Base-by-base conservation (phyloP, 2,113 vertebrate species). In the Sardina pilchardus region DNA sequence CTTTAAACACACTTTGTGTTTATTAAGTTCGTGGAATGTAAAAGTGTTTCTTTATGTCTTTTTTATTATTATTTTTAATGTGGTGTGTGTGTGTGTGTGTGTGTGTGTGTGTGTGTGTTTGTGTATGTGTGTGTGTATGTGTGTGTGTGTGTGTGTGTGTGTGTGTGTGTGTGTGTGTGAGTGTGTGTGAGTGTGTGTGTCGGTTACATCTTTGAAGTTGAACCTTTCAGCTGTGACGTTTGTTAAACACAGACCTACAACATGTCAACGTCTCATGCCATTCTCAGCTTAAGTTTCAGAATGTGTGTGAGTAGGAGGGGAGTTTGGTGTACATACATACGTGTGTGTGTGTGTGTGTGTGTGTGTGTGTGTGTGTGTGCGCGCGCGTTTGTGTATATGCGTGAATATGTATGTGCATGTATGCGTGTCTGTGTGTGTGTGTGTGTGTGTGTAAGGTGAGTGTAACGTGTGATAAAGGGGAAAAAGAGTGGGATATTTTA, bases 341-440 rank as follows among this genome's bases (percentile, higher is more conserved):
- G 63, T 88, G 45, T 88, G 85, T 90, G 82, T 17, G 48, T 71
- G n/a, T 71, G n/a, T 34, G n/a, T 71, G 9, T 71, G n/a, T 71
- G n/a, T 71, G 3, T 71, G n/a, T 71, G n/a, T 71, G 63, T 71
- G 63, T 67, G 63, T 67, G 63, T 67, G 63, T 71, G 63, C 30
- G 63, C 8, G 63, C 26, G 59, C 26, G 59, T 67, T 16, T 67
- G 59, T 56, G 14, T 56, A 17, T 59, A 19, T 59, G 53, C 24
- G 53, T 59, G 53, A 24, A 19, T 59, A 14, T 59, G 53, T 21
- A 19, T 59, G 53, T 24, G 17, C 0, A 24, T 59, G 53, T 71
- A 26, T 71, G 63, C 14, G n/a, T 71, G 26, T 71, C 9, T 26
- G 6, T 71, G 63, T 34, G 9, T 30, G n/a, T 71, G n/a, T 71